Conservation (phyloP, 2,888 invertebrate species). For the Lasioglossum malachurum region DNA sequence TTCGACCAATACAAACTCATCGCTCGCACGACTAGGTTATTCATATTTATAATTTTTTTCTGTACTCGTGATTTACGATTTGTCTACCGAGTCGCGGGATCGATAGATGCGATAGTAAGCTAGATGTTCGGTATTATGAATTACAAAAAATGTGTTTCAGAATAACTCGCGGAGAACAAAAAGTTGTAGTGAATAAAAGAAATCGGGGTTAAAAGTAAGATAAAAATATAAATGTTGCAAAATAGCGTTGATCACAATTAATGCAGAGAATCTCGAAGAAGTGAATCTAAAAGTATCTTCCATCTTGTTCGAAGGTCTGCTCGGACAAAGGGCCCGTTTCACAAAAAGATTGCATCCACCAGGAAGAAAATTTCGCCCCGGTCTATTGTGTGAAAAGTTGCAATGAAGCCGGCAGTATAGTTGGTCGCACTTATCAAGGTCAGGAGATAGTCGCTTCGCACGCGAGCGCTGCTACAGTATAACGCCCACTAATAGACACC, state of each 20-base stretch:
- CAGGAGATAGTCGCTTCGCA: conserved; percentile 14
- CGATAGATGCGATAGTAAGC: not conserved
- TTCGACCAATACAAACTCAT: not conserved
- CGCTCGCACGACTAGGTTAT: not conserved
- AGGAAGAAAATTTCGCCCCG: not conserved
- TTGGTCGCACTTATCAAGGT: conserved; percentile 2
- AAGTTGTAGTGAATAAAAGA: not conserved
- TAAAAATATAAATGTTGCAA: not conserved
- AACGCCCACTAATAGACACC: conserved; percentile 31
- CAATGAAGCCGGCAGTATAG: not conserved
- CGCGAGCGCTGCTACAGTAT: not conserved
- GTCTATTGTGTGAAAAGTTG: conserved; percentile 3
- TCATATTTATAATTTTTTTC: not conserved
- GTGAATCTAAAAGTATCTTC: not conserved
- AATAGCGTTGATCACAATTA: not conserved
- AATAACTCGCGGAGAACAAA: not conserved
- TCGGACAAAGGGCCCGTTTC: not conserved
- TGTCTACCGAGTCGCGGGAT: not conserved
- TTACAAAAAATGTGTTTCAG: not conserved
- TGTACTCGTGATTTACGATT: not conserved
- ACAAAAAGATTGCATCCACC: not conserved
- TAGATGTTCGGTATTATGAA: not conserved
- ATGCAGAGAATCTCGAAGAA: not conserved
- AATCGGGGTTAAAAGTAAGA: not conserved
- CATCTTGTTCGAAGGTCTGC: not conserved